Evolutionary conservation across 2,113 vertebrate species (phyloP), one percentile per base, ranked within the genome.

Genomic region (Chloebia gouldiae): DNA sequence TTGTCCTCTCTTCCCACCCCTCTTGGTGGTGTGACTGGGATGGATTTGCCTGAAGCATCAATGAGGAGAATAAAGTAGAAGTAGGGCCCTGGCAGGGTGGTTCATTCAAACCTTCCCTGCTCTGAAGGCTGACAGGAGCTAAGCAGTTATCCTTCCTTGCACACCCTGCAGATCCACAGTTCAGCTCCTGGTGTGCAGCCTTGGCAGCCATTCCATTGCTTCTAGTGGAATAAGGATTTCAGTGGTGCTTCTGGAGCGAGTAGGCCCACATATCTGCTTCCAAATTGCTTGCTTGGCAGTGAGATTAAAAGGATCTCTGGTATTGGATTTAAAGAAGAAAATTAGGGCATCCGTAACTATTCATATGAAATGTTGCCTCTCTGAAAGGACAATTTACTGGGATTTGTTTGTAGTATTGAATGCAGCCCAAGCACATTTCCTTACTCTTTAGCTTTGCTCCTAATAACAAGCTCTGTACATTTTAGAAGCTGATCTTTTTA

Each of bases 161-260:
- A 2, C 3, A 1, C 1, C 18, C 24, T 2, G 2, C 45, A 21
- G 61, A 35, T 21, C 47, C 21, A 10, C n/a, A 31, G 64, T 22
- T 27, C 35, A 35, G 3, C 20, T 80, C 30, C 35, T 18, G 39
- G 45, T 11, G 16, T 5, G 17, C 13, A 37, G 4, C 37, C 37
- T 49, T 7, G 1, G 47, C 2, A 0, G 35, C 22, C 9, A 0
- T 33, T 72, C 27, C 30, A 3, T 21, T 53, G 20, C 66, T 77
- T 65, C 42, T 10, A 54, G 11, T 35, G 69, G 57, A 68, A 35
- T 27, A 30, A 23, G 42, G 64, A 17, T 24, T 66, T 89, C 50
- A 21, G 25, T 35, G 22, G 14, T 44, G 30, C 72, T 63, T 31
- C 45, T 59, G 31, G 40, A 86, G 39, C 14, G 25, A 71, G 44